Evolutionary conservation across 2,888 invertebrate species (phyloP).

Genomic region (Rhyacophila evoluta): DNA sequence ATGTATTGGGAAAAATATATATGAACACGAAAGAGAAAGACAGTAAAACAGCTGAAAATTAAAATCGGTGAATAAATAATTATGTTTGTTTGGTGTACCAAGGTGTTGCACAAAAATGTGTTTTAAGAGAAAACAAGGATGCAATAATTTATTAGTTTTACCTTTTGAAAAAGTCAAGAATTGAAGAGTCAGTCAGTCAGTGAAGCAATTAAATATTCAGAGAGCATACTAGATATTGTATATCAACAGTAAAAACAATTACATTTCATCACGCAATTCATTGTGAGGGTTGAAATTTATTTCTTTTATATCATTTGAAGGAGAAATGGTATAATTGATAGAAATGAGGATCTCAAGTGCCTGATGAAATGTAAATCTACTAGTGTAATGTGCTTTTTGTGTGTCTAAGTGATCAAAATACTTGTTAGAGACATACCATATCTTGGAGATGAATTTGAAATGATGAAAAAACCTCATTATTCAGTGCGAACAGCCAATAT

Average conservation of each 20-base stretch:
- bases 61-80: slow-evolving; percentile 4
- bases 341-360: background rate
- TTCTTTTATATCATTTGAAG: too few relatives aligned
- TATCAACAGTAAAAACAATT: slow-evolving; percentile 7
- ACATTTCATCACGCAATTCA: background rate
- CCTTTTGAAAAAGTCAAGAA: slow-evolving; percentile 32
- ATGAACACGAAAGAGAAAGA: background rate
- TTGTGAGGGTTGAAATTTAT: too few relatives aligned
- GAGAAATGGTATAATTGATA: background rate
- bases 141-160: slow-evolving; percentile 27
- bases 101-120: background rate
- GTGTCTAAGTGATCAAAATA: slow-evolving; percentile 48
- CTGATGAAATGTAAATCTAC: slow-evolving; percentile 31
- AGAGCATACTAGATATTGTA: slow-evolving; percentile 19
- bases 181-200: slow-evolving; percentile 28
- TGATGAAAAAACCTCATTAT: background rate
- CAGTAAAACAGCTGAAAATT: background rate
- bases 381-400: slow-evolving; percentile 48
- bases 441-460: slow-evolving; percentile 10
- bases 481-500: background rate
- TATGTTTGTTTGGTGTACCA: background rate
- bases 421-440: slow-evolving; percentile 44
- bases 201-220: slow-evolving; percentile 30
- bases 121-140: slow-evolving; percentile 28
- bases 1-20: background rate